Conservation (phyloP, 2,888 invertebrate species). For the Linnaemya vulpina region DNA sequence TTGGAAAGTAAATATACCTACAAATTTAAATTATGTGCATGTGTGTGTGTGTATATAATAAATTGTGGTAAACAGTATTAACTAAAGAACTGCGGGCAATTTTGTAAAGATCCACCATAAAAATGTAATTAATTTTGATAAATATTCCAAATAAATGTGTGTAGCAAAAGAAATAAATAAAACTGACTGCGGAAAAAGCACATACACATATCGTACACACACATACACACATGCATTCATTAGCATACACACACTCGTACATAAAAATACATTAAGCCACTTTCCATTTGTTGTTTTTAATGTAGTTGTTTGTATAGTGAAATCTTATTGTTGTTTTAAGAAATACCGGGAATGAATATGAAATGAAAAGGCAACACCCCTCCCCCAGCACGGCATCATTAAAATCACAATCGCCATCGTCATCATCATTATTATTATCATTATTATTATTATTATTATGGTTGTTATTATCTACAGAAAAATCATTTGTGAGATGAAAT, state of each 20-base stretch:
- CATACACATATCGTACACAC: background rate
- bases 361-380: constrained; percentile 30
- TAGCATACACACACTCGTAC: too few relatives aligned
- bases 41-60: constrained; percentile 36
- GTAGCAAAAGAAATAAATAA: constrained; percentile 7
- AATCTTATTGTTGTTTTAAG: constrained; percentile 1
- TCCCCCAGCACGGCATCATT: background rate
- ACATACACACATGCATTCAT: too few relatives aligned
- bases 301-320: background rate
- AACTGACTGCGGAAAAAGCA: background rate
- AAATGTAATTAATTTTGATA: constrained; percentile 54
- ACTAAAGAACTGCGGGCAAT: constrained; percentile 42
- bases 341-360: background rate
- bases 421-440: too few relatives aligned
- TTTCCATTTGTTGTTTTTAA: background rate
- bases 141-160: constrained; percentile 39
- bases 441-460: too few relatives aligned
- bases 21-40: constrained; percentile 27
- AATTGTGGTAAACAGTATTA: constrained; percentile 48
- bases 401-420: too few relatives aligned
- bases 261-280: too few relatives aligned
- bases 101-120: constrained; percentile 34
- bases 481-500: constrained; percentile 25
- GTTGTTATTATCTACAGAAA: background rate
- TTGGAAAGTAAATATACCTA: constrained; percentile 9